phyloP scores from a whole-genome alignment of 2,113 vertebrate species.

The Meriones unguiculatus region DNA sequence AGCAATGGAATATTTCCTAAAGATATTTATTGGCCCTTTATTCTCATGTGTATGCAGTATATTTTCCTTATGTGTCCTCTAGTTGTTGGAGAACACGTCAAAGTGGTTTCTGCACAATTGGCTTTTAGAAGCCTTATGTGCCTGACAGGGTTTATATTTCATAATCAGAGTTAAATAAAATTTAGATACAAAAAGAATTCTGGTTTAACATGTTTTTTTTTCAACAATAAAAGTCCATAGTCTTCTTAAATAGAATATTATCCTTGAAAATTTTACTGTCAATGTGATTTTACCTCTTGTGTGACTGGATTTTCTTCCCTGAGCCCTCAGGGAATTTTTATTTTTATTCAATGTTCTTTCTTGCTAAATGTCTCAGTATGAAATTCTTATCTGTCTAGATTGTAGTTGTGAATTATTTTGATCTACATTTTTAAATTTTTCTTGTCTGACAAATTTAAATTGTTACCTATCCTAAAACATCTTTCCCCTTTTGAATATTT shows the following conservation, averaged over 20 bases:
- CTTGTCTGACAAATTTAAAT: constrained; percentile 14
- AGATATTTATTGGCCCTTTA: background rate
- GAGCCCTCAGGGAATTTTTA: constrained; percentile 9
- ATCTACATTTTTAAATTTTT: background rate
- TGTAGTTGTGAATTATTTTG: constrained; percentile 25
- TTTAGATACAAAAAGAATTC: constrained; percentile 22
- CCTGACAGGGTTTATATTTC: constrained; percentile 24
- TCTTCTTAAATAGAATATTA: background rate
- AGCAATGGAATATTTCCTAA: background rate
- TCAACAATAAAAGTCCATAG: background rate
- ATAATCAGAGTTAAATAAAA: constrained; percentile 24
- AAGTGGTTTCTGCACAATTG: background rate
- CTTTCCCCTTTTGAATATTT: background rate
- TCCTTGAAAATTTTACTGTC: constrained; percentile 39
- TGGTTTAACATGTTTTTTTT: constrained; percentile 39
- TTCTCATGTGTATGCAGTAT: background rate
- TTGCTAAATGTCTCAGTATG: background rate
- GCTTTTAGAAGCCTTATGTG: background rate
- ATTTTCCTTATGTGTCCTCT: background rate
- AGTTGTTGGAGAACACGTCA: background rate
- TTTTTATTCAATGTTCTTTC: constrained; percentile 22
- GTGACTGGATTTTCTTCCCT: constrained; percentile 21
- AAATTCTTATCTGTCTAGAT: background rate
- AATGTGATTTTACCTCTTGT: background rate
- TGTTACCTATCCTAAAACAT: constrained; percentile 12